A percentile compares a stretch with the other conserved stretches of the same genome.
Evolutionary conservation across 2,888 invertebrate genomes (phyloP).

Genomic region (Sinotaia quadrata): DNA sequence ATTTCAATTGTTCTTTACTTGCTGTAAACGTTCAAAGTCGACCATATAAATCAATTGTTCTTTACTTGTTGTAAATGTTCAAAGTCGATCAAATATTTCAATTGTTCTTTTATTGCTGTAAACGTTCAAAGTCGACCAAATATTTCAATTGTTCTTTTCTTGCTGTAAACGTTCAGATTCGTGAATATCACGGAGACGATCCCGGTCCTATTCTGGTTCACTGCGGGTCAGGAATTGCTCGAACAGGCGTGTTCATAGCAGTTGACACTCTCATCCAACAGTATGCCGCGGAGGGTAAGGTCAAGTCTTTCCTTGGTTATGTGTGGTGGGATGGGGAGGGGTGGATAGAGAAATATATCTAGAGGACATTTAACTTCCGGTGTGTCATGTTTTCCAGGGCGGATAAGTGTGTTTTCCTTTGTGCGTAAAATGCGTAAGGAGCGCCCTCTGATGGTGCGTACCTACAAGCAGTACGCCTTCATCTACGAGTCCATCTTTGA

Average conservation of each 20-base stretch:
- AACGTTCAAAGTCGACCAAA: no score
- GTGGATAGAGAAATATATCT: not conserved
- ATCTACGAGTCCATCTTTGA: constrained; percentile 70
- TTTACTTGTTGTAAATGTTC: no score
- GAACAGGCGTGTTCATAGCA: constrained; percentile 69
- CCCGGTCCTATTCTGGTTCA: constrained; percentile 65
- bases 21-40: no score
- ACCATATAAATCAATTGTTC: no score
- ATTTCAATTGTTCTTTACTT: no score
- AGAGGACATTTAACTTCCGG: not conserved
- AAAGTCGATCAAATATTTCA: no score
- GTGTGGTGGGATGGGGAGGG: not conserved
- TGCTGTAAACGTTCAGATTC: constrained; percentile 7
- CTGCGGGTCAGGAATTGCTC: constrained; percentile 70
- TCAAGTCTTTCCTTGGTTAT: not conserved
- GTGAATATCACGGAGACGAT: constrained; percentile 44
- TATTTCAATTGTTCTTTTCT: no score
- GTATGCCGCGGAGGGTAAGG: constrained; percentile 61
- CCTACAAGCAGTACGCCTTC: constrained; percentile 68
- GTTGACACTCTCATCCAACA: constrained; percentile 68
- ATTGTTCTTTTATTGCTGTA: no score
- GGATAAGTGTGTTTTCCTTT: constrained; percentile 66
- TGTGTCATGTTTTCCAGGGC: constrained; percentile 2
- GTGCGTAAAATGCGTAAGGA: constrained; percentile 62
- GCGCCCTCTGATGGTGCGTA: constrained; percentile 68